Percentiles rank a stretch among this genome's conserved stretches.
Conservation (phyloP, 2,797 vertebrate species). For the Pantherophis alleghaniensis region DNA sequence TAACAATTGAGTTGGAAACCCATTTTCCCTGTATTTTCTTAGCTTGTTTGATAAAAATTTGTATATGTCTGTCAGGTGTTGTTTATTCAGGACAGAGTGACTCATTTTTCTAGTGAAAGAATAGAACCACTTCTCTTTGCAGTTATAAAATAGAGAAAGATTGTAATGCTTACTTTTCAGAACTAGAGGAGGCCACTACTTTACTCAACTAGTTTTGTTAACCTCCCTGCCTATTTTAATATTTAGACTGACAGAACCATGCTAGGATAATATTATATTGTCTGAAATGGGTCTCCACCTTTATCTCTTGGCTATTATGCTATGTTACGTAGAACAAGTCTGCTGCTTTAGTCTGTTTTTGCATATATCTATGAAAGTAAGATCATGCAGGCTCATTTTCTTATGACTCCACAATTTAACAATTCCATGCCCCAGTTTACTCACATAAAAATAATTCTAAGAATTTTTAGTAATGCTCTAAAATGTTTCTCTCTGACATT, state of each 20-base stretch:
- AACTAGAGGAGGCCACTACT: not conserved
- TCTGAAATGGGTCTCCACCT: not conserved
- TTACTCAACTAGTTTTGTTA: not conserved
- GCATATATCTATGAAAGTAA: not conserved
- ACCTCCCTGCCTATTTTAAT: not conserved
- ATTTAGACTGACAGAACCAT: not conserved
- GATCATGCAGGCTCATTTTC: not conserved
- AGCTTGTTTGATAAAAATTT: not conserved
- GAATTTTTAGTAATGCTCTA: not conserved
- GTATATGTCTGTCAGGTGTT: not conserved
- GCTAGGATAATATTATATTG: not conserved
- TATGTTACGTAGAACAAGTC: not conserved
- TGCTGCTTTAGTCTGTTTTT: not conserved
- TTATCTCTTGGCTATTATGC: not conserved
- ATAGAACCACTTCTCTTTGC: not conserved
- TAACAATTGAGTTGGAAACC: not conserved
- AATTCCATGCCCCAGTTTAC: not conserved
- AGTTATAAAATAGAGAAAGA: not conserved
- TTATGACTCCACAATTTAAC: not conserved
- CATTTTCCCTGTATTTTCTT: not conserved
- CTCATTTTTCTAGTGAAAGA: not conserved
- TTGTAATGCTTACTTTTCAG: not conserved
- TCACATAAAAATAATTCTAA: not conserved
- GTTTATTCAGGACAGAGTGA: not conserved
- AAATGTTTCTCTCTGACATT: not conserved